Evolutionary conservation across 2,888 invertebrate species (phyloP).

Genomic region (Pristionchus fissidentatus): DNA sequence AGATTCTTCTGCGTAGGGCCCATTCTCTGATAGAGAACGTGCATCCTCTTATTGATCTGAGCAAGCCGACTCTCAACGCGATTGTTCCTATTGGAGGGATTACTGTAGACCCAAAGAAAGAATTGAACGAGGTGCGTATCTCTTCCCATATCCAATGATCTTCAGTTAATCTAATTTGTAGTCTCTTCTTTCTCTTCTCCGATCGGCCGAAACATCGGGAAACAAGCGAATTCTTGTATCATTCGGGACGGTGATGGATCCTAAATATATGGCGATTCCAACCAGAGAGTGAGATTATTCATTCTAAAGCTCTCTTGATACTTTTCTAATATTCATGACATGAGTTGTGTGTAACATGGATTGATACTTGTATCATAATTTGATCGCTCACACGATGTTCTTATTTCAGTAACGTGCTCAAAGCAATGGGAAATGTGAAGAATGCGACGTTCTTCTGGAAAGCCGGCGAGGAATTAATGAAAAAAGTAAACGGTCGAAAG

Average conservation of each 20-base stretch:
- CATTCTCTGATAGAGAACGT: constrained; percentile 14
- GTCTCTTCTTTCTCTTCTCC: no score
- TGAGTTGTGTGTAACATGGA: no score
- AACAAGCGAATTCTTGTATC: not conserved
- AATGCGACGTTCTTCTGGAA: not conserved
- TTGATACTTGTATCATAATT: not conserved
- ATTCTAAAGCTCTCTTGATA: no score
- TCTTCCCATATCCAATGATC: not conserved
- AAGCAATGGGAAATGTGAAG: not conserved
- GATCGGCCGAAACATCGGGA: not conserved
- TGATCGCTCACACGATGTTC: not conserved
- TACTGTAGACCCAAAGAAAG: not conserved
- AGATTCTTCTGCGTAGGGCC: not conserved
- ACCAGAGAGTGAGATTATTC: not conserved
- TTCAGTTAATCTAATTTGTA: no score
- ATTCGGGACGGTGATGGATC: not conserved
- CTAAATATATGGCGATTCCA: not conserved
- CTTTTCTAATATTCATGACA: no score
- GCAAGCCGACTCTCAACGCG: constrained; percentile 2
- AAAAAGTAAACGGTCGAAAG: not conserved
- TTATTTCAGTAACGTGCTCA: not conserved
- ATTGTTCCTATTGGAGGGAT: constrained; percentile 5
- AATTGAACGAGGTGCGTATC: not conserved
- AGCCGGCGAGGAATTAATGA: not conserved
- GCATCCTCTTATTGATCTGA: constrained; percentile 5